phyloP scores from a whole-genome alignment of 2,113 vertebrate genomes.

The Oreochromis spilurus region DNA sequence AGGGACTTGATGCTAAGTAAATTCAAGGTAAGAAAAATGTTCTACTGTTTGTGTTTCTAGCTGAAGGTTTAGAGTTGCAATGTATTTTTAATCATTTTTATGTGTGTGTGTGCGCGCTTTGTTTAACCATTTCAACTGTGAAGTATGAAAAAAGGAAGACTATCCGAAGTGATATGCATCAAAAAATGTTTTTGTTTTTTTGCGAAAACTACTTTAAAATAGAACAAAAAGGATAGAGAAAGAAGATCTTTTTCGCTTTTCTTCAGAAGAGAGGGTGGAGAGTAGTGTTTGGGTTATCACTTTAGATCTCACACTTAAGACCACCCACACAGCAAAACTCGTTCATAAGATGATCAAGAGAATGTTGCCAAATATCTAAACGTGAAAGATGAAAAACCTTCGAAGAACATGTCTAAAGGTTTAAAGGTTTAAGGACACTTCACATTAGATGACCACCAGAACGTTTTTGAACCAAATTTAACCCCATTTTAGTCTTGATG shows the following conservation, averaged over 20 bases:
- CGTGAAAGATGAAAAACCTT: neutral
- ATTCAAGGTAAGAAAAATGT: neutral
- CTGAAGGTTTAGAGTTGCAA: neutral
- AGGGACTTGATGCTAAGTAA: rapidly evolving
- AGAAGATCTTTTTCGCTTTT: rapidly evolving
- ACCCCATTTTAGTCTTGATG: neutral
- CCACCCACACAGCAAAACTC: neutral
- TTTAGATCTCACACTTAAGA: neutral
- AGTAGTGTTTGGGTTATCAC: neutral
- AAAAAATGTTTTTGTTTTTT: neutral
- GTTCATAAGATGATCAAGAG: neutral
- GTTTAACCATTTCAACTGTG: neutral
- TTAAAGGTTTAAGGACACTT: neutral
- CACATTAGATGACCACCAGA: rapidly evolving
- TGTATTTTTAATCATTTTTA: neutral
- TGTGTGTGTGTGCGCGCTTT: rapidly evolving
- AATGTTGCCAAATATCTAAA: neutral
- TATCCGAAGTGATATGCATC: neutral
- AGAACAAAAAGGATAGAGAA: neutral
- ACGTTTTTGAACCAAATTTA: neutral
- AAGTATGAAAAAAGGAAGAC: neutral
- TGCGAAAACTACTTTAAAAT: neutral
- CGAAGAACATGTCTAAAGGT: neutral
- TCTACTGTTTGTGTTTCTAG: neutral
- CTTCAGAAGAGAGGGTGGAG: neutral